A percentile compares a stretch with the other conserved stretches of the same genome.
Conservation (phyloP, 1,140 invertebrate species). For the Tetranychus urticae region DNA sequence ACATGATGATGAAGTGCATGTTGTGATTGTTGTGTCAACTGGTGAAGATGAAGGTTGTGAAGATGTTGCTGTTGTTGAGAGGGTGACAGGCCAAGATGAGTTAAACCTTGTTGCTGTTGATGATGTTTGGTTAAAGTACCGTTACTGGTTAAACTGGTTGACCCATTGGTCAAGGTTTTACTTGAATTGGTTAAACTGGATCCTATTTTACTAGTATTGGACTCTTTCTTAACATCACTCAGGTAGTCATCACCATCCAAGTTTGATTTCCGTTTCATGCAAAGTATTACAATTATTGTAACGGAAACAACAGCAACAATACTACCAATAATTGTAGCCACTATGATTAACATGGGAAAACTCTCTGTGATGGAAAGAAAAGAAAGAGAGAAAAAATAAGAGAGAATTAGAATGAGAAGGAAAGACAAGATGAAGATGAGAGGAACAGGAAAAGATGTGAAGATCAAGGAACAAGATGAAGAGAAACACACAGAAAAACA, state of each 20-base stretch:
- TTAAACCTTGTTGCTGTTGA: neutral
- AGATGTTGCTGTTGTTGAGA: neutral
- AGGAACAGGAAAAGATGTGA: neutral
- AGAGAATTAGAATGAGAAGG: neutral
- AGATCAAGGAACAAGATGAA: neutral
- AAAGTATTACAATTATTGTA: conserved; percentile 37
- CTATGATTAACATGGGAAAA: conserved; percentile 34
- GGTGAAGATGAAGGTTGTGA: neutral
- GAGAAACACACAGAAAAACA: neutral
- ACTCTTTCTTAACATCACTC: neutral
- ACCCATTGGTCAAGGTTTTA: neutral
- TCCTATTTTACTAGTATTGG: neutral
- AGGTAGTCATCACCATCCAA: neutral
- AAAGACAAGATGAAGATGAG: neutral
- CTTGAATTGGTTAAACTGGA: neutral
- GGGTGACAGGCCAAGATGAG: no score
- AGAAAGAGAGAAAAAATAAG: neutral
- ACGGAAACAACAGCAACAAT: conserved; percentile 36
- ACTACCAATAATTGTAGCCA: conserved; percentile 35
- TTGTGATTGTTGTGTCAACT: neutral
- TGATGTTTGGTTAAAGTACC: neutral
- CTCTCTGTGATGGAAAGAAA: conserved; percentile 27
- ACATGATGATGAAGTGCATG: neutral
- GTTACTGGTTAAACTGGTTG: neutral
- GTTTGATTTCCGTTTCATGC: conserved; percentile 24